Conservation (phyloP, 1,140 invertebrate species). For the Brachionus calyciflorus region DNA sequence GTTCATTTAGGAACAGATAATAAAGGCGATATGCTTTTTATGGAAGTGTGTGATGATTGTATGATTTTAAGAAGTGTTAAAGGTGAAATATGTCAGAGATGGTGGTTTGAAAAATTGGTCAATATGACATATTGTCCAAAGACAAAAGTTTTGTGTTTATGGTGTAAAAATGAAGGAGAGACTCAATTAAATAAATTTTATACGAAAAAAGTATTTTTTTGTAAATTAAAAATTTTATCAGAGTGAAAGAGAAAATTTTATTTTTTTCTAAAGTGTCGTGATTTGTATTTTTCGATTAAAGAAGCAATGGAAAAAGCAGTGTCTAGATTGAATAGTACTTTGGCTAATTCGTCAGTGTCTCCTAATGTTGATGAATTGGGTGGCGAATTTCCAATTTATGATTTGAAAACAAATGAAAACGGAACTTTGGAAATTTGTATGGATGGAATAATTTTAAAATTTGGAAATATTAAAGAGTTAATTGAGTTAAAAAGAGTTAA, state of each 20-base stretch:
- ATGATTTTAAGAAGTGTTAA: constrained; percentile 85
- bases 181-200: constrained; percentile 94
- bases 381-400: constrained; percentile 96
- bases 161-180: constrained; percentile 66
- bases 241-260: not conserved
- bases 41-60: constrained; percentile 97
- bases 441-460: constrained; percentile 94
- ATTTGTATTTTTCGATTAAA: constrained; percentile 96
- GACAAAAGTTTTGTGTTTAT: constrained; percentile 89
- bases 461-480: constrained; percentile 71
- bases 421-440: constrained; percentile 97
- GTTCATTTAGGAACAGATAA: constrained; percentile 89
- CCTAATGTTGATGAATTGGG: constrained; percentile 72
- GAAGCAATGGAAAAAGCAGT: constrained; percentile 96
- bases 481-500: constrained; percentile 96
- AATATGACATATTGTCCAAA: constrained; percentile 99
- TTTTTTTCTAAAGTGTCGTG: constrained; percentile 77
- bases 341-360: not conserved
- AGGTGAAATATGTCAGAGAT: constrained; percentile 88
- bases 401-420: constrained; percentile 90
- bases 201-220: constrained; percentile 77
- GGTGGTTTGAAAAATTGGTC: constrained; percentile 98
- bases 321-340: constrained; percentile 71
- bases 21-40: constrained; percentile 82
- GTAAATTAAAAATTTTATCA: no score